Evolutionary conservation across 2,888 invertebrate genomes (phyloP).

Genomic region (Hemaris fuciformis): DNA sequence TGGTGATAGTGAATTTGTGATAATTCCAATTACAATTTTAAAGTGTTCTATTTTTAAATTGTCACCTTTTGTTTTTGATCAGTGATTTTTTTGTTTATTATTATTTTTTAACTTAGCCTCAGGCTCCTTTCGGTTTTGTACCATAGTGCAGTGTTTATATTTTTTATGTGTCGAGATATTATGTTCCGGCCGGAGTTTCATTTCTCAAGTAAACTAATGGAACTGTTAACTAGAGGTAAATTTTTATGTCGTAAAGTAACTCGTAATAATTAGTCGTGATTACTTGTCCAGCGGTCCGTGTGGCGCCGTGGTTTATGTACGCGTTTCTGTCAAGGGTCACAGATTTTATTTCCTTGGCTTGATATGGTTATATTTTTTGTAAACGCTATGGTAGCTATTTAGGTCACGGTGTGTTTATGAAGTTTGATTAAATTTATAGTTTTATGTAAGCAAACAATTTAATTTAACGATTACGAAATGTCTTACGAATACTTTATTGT

Average conservation of each 20-base stretch:
- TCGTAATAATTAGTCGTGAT: background rate
- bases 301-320: background rate
- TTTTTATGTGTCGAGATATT: conserved; percentile 50
- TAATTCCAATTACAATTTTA: no score
- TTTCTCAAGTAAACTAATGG: conserved; percentile 72
- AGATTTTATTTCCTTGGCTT: conserved; percentile 1
- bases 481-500: background rate
- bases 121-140: background rate
- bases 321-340: conserved; percentile 7
- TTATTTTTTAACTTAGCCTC: background rate
- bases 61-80: background rate
- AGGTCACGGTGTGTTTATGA: background rate
- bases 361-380: background rate
- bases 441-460: background rate
- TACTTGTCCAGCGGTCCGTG: background rate
- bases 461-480: background rate
- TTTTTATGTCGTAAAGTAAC: background rate
- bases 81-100: background rate
- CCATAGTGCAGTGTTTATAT: conserved; percentile 5
- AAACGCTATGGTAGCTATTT: background rate
- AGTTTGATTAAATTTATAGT: background rate
- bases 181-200: conserved; percentile 72
- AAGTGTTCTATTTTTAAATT: background rate
- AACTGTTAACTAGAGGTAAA: conserved; percentile 71
- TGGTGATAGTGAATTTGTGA: background rate